phyloP scores from a whole-genome alignment of 2,797 vertebrate genomes.

The Cyprinella venusta region DNA sequence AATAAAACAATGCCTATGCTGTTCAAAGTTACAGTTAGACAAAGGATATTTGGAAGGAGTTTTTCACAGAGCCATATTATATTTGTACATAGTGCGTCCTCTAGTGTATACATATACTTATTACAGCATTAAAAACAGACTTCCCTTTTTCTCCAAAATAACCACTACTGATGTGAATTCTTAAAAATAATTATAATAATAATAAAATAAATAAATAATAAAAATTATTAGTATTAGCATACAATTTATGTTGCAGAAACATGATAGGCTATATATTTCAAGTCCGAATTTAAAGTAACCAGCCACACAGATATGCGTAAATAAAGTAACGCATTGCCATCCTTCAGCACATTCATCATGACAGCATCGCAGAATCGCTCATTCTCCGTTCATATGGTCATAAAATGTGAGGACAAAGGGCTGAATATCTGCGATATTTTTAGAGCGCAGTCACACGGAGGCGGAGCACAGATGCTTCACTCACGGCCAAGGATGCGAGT shows the following conservation, averaged over 20 bases:
- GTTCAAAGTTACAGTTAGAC: neutral
- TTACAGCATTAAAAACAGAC: conserved; percentile 47
- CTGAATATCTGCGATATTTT: conserved; percentile 43
- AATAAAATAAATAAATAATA: neutral
- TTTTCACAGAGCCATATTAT: neutral
- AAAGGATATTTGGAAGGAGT: neutral
- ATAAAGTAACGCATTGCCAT: neutral
- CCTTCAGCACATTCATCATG: neutral
- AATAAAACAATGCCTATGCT: neutral
- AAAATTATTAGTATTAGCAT: neutral
- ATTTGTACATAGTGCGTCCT: conserved; percentile 8
- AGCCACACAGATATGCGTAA: neutral
- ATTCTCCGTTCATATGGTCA: neutral
- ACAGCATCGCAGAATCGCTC: neutral
- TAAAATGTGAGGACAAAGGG: conserved; percentile 21
- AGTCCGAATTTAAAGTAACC: neutral
- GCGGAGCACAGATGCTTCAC: conserved; percentile 56
- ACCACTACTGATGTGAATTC: neutral
- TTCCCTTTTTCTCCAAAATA: neutral
- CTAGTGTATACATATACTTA: conserved; percentile 29
- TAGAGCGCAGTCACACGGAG: conserved; percentile 52
- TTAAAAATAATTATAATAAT: neutral
- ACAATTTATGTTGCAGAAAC: neutral
- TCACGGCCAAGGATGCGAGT: conserved; percentile 50
- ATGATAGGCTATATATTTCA: neutral